phyloP scores from a whole-genome alignment of 92 coral and sea anemone genomes.

The Porites divaricata region DNA sequence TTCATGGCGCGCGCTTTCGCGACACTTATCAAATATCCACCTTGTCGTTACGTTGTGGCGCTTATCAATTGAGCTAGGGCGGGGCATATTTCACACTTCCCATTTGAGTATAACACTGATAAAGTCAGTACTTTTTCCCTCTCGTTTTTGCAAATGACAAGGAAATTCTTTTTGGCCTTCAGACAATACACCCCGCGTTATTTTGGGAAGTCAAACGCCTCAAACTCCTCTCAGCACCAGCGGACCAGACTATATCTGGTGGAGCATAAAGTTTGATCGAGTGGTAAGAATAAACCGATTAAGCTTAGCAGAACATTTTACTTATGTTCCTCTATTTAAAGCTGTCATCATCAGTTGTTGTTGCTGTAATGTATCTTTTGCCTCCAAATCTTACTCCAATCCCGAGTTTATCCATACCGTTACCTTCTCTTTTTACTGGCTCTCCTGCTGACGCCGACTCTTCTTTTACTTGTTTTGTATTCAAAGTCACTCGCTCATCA shows the following conservation, averaged over 20 bases:
- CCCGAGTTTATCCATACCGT: neutral
- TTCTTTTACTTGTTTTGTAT: neutral
- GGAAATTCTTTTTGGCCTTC: no score
- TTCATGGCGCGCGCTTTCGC: no score
- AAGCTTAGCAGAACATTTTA: no score
- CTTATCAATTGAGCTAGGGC: no score
- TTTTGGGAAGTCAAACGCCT: slow-evolving; percentile 4
- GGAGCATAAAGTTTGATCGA: slow-evolving; percentile 49
- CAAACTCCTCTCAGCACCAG: neutral
- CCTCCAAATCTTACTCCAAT: neutral
- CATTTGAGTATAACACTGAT: no score
- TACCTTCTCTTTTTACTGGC: neutral
- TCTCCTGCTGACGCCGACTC: neutral
- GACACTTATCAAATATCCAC: no score
- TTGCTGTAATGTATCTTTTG: neutral
- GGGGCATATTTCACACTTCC: no score
- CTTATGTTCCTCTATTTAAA: no score
- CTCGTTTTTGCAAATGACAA: no score
- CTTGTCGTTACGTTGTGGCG: no score
- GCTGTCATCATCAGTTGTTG: neutral
- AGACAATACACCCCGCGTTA: slow-evolving; percentile 31
- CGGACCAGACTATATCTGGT: slow-evolving; percentile 2
- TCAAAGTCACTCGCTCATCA: neutral
- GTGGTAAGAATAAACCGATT: slow-evolving; percentile 21
- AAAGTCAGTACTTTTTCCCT: no score